Percentiles rank a stretch among this genome's conserved stretches.
Evolutionary conservation across 2,888 invertebrate species (phyloP).

Genomic region (Cylloceria caligata): DNA sequence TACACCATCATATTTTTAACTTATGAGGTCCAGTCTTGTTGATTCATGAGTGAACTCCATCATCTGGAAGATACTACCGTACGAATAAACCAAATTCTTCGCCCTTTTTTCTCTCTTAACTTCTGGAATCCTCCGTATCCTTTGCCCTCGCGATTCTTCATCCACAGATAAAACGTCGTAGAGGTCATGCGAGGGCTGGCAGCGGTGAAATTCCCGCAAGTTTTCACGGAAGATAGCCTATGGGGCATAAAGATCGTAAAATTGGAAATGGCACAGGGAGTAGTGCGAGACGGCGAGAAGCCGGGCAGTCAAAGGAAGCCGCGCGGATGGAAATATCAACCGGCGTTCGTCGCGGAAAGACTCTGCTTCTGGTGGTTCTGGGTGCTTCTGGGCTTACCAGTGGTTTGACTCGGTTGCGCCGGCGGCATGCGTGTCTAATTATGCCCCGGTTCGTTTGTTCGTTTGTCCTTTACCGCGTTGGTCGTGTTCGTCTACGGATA

Average conservation of each 20-base stretch:
- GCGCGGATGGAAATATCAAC: constrained; percentile 63
- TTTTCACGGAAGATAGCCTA: constrained; percentile 19
- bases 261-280: constrained; percentile 36
- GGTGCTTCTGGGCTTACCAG: constrained; percentile 49
- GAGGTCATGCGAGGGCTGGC: constrained; percentile 27
- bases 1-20: not conserved
- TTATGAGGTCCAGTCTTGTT: not conserved
- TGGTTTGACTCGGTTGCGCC: constrained; percentile 74
- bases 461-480: constrained; percentile 75
- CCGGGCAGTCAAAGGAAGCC: constrained; percentile 51
- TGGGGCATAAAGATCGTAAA: constrained; percentile 51
- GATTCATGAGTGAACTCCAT: not conserved
- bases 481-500: constrained; percentile 50
- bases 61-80: not conserved
- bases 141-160: not conserved
- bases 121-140: not conserved
- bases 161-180: constrained; percentile 24
- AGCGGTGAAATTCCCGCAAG: not conserved
- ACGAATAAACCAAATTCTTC: not conserved
- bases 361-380: constrained; percentile 40
- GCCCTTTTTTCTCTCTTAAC: not conserved
- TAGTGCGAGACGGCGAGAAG: constrained; percentile 30
- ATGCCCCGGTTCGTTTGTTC: constrained; percentile 76
- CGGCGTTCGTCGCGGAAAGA: constrained; percentile 39
- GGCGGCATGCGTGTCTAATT: constrained; percentile 76